A percentile compares a stretch with the other conserved stretches of the same genome.
Evolutionary conservation across 2,888 invertebrate genomes (phyloP).

Genomic region (Drosophila helvetica): DNA sequence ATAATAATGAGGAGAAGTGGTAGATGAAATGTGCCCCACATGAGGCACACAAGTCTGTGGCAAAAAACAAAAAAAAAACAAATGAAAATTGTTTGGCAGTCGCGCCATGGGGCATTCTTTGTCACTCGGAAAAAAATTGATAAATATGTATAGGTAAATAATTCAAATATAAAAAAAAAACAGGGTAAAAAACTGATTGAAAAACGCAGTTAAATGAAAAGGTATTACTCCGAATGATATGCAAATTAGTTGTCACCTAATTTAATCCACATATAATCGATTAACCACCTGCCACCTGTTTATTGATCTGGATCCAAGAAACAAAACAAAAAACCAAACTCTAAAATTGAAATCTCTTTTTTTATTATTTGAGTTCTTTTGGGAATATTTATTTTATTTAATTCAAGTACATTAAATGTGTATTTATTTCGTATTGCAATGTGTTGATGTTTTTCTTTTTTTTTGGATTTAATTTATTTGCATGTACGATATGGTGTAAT

Average conservation of each 20-base stretch:
- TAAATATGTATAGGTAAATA: no score
- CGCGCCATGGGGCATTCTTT: constrained; percentile 29
- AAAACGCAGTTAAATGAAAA: not conserved
- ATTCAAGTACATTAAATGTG: not conserved
- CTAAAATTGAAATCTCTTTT: not conserved
- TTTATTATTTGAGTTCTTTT: not conserved
- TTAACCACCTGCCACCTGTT: not conserved
- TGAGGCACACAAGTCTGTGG: constrained; percentile 32
- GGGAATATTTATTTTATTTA: not conserved
- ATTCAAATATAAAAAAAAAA: not conserved
- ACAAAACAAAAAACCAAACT: not conserved
- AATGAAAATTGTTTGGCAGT: constrained; percentile 27
- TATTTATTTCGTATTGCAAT: not conserved
- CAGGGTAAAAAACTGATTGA: not conserved
- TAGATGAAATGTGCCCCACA: constrained; percentile 44
- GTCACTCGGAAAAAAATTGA: not conserved
- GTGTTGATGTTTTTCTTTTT: no score
- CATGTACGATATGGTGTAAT: no score
- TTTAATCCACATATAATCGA: not conserved
- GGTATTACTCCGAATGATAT: not conserved
- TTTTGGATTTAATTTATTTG: no score
- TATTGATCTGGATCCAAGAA: not conserved
- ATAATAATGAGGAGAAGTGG: not conserved
- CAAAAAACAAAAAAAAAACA: constrained; percentile 13
- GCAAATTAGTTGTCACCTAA: not conserved